Evolutionary conservation across 2,113 vertebrate genomes (phyloP).

Genomic region (human (Homo sapiens)): GRCh38 chr20:56408501-56409000

Average conservation of each 20-base stretch:
- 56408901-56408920: not conserved
- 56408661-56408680: not conserved
- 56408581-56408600: not conserved
- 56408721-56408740: not conserved
- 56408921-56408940: not conserved
- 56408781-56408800: not conserved
- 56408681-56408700: not conserved
- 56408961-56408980: not conserved
- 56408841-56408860: not conserved
- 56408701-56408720: not conserved
- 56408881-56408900: not conserved
- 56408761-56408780: accelerated
- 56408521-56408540: not conserved
- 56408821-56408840: not conserved
- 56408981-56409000: not conserved
- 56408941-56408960: not conserved
- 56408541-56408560: not conserved
- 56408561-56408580: not conserved
- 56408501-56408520: not conserved
- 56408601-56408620: accelerated
- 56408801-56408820: accelerated
- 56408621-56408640: not conserved
- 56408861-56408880: not conserved
- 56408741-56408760: accelerated
- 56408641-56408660: not conserved